A percentile compares a stretch with the other conserved stretches of the same genome.
These are phyloP conservation scores for Cephonodes hylas DNA, from an alignment of 2,888 invertebrate genomes.

Conservation along the genomic window DNA sequence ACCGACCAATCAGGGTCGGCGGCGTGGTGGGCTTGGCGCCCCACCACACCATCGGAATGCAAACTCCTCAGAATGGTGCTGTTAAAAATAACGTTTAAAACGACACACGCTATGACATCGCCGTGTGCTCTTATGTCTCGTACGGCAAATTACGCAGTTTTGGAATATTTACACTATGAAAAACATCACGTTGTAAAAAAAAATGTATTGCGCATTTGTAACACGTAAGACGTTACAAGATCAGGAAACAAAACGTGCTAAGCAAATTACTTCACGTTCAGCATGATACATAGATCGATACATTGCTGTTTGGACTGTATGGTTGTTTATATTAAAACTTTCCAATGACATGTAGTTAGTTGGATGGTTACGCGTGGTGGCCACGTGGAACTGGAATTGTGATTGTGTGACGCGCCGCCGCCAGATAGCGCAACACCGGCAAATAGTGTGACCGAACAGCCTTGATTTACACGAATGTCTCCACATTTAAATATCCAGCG, in stretches of 20 bases:
- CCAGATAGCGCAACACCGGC: neutral
- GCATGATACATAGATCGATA: neutral
- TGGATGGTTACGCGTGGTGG: slow-evolving; percentile 47
- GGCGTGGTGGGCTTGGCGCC: slow-evolving; percentile 77
- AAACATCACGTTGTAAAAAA: neutral
- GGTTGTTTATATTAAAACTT: neutral
- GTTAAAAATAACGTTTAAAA: slow-evolving; percentile 76
- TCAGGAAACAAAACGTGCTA: neutral
- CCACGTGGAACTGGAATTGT: slow-evolving; percentile 52
- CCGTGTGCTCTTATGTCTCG: slow-evolving; percentile 19
- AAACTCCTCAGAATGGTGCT: slow-evolving; percentile 69
- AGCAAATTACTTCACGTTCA: neutral
- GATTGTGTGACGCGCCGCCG: slow-evolving; percentile 32
- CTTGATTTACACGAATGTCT: neutral
- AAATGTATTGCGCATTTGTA: neutral
- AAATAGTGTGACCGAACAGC: neutral
- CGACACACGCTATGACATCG: slow-evolving; percentile 53
- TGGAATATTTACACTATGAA: neutral
- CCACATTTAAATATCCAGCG: neutral
- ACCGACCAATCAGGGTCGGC: slow-evolving; percentile 59
- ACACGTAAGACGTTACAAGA: neutral
- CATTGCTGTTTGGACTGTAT: neutral
- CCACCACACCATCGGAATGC: slow-evolving; percentile 71
- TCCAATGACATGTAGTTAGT: neutral
- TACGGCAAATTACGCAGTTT: neutral